Percentiles rank a stretch among this genome's conserved stretches.
Conservation (phyloP, 1,140 invertebrate genomes). For the Sycophila sp. region DNA sequence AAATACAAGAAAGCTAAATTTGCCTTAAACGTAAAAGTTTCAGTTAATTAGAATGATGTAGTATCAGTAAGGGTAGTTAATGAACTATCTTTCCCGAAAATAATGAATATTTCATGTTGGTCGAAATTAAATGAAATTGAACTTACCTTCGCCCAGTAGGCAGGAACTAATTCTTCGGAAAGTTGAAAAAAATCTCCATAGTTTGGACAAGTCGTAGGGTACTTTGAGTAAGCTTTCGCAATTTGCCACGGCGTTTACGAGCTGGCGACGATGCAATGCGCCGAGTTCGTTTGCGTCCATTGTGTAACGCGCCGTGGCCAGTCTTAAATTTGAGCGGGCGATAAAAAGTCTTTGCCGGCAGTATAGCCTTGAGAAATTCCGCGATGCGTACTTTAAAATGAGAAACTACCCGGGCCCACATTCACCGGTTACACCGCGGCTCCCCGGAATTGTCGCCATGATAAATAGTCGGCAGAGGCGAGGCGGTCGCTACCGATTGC, state of each 20-base stretch:
- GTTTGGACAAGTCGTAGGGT: too few species aligned
- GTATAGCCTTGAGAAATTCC: background rate
- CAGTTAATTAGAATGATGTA: too few species aligned
- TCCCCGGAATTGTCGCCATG: background rate
- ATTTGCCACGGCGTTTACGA: background rate
- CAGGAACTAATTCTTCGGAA: too few species aligned
- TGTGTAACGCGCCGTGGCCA: background rate
- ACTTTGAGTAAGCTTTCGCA: too few species aligned
- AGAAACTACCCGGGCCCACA: background rate
- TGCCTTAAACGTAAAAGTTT: too few species aligned
- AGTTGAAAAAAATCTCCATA: too few species aligned
- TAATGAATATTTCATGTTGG: too few species aligned
- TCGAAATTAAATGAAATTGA: background rate
- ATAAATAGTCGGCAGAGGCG: background rate
- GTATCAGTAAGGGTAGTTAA: too few species aligned
- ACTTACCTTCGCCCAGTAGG: too few species aligned
- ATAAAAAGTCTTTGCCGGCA: slow-evolving; percentile 13
- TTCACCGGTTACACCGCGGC: background rate
- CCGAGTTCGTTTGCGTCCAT: background rate
- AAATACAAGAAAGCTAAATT: too few species aligned
- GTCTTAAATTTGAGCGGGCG: background rate
- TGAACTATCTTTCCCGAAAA: too few species aligned
- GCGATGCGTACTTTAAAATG: background rate
- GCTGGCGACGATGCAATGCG: background rate
- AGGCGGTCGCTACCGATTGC: background rate